Evolutionary conservation across 2,888 invertebrate genomes (phyloP).

Genomic region (Aleiodes alternator): DNA sequence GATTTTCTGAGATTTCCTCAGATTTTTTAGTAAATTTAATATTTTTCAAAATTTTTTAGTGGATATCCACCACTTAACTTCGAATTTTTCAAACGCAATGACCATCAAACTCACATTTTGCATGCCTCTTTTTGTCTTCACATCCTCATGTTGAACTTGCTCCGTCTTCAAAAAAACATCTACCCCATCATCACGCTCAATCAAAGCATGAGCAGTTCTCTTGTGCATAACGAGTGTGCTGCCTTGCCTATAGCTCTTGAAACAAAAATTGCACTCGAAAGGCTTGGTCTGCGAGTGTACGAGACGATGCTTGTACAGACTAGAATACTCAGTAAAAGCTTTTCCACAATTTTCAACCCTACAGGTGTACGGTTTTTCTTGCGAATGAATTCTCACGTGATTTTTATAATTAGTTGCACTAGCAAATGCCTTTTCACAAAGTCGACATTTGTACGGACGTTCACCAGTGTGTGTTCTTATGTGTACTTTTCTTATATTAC

Average conservation of each 20-base stretch:
- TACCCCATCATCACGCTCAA: conserved; percentile 73
- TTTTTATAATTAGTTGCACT: conserved; percentile 84
- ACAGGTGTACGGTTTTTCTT: conserved; percentile 83
- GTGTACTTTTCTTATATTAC: conserved; percentile 82
- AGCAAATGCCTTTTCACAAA: conserved; percentile 81
- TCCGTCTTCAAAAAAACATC: conserved; percentile 63
- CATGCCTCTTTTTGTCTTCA: conserved; percentile 27
- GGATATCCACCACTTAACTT: no score
- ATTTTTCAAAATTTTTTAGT: no score
- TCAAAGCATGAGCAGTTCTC: conserved; percentile 78
- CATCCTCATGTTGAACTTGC: neutral
- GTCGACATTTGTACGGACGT: conserved; percentile 80
- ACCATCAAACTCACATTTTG: conserved; percentile 49
- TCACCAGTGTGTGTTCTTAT: conserved; percentile 83
- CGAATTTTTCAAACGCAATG: neutral
- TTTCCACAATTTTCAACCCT: conserved; percentile 79
- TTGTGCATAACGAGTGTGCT: conserved; percentile 80
- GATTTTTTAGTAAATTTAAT: no score
- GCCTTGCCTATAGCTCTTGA: conserved; percentile 79
- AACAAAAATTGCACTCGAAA: conserved; percentile 79
- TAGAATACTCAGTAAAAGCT: conserved; percentile 83
- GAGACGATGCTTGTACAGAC: conserved; percentile 81
- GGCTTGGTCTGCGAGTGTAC: conserved; percentile 80
- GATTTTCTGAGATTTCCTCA: no score
- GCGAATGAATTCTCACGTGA: conserved; percentile 82